Base-by-base conservation (phyloP, 2,888 invertebrate genomes). In the Agrotis puta region DNA sequence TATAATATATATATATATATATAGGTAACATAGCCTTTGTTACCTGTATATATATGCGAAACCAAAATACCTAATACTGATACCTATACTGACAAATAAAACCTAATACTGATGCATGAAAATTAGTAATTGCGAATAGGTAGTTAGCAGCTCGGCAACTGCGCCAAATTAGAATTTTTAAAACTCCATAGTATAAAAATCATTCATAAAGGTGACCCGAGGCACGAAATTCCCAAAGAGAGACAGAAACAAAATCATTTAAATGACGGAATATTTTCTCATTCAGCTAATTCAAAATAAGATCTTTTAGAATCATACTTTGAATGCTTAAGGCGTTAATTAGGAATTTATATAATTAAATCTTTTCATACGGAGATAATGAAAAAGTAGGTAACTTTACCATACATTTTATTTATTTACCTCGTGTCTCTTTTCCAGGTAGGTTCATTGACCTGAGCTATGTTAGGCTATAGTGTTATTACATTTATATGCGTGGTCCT, bases 121-220 rank as follows among this genome's bases (percentile, higher is more conserved):
- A 72, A 75, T 72, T 47, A 18, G 13, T 68, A 53, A 59, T 33
- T 58, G 48, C 45, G 20, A 57, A 24, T 20, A 33, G n/a, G 67
- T 50, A 14, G 22, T 50, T 45, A 22, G 48, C 43, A 20, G 56
- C 50, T 20, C 22, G 61, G 61, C 39, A 50, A 22, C 14, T 39
- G 24, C 43, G 20, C 45, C 43, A 79, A 71, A 64, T 73, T 57
- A 79, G 59, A 79, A 57, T 74, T 59, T 74, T 78, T 78, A 63
- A 63, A 59, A 71, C 72, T 79, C 79, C 39, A 61, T 64, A 72
- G 64, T 64, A 73, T 73, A 79, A 73, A 79, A 20, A 72, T 59
- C 50, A 76, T 76, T 79, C 74, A 61, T 73, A 64, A 77, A 78
- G 27, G 16, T 61, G 18, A 57, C 64, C 47, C 43, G 47, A 27